Conservation (phyloP, 2,888 invertebrate genomes). For the Tiliacea aurago region DNA sequence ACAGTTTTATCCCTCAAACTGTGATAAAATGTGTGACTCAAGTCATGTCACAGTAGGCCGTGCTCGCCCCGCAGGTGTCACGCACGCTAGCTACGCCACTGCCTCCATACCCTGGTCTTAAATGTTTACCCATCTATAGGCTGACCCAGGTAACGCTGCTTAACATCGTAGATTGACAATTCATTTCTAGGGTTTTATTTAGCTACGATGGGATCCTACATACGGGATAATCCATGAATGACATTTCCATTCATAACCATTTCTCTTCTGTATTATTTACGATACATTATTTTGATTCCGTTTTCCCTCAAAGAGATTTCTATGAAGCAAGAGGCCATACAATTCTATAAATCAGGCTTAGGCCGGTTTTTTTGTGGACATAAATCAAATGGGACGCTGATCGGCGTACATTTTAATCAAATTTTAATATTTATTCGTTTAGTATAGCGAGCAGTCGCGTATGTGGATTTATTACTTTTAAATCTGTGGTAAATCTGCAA, state of each 20-base stretch:
- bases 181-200: neutral
- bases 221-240: neutral
- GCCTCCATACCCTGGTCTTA: neutral
- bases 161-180: neutral
- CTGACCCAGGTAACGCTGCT: neutral
- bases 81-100: too few species aligned
- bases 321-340: slow-evolving; percentile 48
- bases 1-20: too few species aligned
- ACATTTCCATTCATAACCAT: slow-evolving; percentile 7
- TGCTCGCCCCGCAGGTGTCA: too few species aligned
- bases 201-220: neutral
- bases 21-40: too few species aligned
- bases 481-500: slow-evolving; percentile 43
- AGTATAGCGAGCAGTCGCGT: slow-evolving; percentile 24
- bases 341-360: slow-evolving; percentile 67
- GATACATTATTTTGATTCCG: slow-evolving; percentile 45
- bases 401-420: slow-evolving; percentile 60
- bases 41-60: too few species aligned
- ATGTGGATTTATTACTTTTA: slow-evolving; percentile 58
- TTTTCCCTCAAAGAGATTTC: slow-evolving; percentile 60
- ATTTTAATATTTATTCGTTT: slow-evolving; percentile 63
- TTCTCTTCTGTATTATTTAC: slow-evolving; percentile 32
- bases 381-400: slow-evolving; percentile 64
- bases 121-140: neutral
- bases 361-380: slow-evolving; percentile 61